Evolutionary conservation across 2,888 invertebrate genomes (phyloP), one percentile per base, ranked within the genome.

Genomic region (Sericinus montela): DNA sequence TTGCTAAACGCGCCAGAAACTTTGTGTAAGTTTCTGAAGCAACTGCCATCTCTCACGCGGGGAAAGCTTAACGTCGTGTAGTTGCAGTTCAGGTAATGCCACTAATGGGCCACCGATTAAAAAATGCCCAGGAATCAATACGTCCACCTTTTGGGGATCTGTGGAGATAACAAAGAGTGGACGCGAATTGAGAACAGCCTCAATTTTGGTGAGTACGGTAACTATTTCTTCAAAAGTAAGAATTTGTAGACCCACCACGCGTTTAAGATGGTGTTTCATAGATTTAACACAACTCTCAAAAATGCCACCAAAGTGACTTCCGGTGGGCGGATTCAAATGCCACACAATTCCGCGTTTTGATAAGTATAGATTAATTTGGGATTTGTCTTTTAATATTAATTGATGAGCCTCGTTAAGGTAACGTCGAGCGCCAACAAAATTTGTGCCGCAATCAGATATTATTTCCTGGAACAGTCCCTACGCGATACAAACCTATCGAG

Each of bases 401-500:
- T 45, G 11, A 4, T 39, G 25, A 14, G 45, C 19, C 14, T 44
- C 45, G 8, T 13, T 34, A 14, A 46, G 19, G 9, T 42, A 13
- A 34, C 36, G 35, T 3, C 29, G 28, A 23, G 45, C 46, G 10
- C 48, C 54, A 6, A 51, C 29, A 32, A 51, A 53, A 36, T 53
- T 53, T 23, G 44, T 52, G 3, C 48, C 51, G 34, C 41, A 47
- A 25, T 56, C 53, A 0, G 45, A 48, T 3, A 35, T 16, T n/a
- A 51, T 44, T 14, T 28, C 35, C 7, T 16, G 14, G n/a, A 37
- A 36, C 11, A 34, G 23, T 8, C 51, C 53, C 11, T 51, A 9
- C 53, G 46, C 9, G 51, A 32, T 8, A 51, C 43, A n/a, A 55
- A 55, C 15, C 53, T n/a, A 29, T 23, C 13, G 7, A 51, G 29